A percentile compares a stretch with the other conserved stretches of the same genome.
Conservation (phyloP, 2,888 invertebrate species). For the Fabriciana adippe region DNA sequence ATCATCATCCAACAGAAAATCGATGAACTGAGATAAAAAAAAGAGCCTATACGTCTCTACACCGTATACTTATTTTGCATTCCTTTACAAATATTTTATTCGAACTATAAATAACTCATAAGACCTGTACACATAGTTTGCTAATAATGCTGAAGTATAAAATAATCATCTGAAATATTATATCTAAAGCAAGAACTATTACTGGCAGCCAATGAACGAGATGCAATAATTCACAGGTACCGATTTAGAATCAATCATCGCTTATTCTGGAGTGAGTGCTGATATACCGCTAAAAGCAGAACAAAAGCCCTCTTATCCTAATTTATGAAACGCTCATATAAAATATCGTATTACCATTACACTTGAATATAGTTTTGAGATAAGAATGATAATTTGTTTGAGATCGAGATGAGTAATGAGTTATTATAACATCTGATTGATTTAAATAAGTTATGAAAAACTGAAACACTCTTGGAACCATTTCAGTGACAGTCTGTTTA, state of each 20-base stretch:
- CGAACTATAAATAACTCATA: no score
- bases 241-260: conserved; percentile 52
- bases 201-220: conserved; percentile 49
- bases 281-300: conserved; percentile 16
- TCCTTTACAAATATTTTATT: no score
- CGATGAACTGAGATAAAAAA: no score
- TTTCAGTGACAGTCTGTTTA: no score
- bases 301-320: conserved; percentile 14
- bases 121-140: no score
- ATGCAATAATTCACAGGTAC: conserved; percentile 53
- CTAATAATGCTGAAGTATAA: background rate
- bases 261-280: conserved; percentile 46
- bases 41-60: no score
- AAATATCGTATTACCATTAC: conserved; percentile 4
- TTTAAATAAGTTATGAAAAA: no score
- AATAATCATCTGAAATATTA: conserved; percentile 1
- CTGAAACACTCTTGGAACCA: no score
- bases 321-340: conserved; percentile 13
- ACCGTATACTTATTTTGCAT: no score
- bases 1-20: no score
- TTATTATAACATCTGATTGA: background rate
- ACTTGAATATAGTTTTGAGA: background rate
- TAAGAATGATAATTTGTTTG: background rate
- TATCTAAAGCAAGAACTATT: conserved; percentile 22
- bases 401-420: background rate